Conservation (phyloP, 2,888 invertebrate species). For the Dicyrtoma fusca region DNA sequence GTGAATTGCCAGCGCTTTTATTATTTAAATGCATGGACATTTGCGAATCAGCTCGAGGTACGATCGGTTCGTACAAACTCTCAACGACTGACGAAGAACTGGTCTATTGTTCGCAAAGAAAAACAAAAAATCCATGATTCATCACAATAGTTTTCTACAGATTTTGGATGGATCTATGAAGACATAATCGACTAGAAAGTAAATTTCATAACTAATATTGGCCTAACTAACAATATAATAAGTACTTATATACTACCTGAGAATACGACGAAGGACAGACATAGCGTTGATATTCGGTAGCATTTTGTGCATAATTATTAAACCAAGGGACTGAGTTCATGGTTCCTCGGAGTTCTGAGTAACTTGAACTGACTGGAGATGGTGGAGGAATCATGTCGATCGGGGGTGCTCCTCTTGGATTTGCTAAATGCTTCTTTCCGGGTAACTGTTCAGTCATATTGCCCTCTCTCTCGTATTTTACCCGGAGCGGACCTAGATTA, state of each 20-base stretch:
- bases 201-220: neutral
- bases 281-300: conserved; percentile 51
- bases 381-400: conserved; percentile 81
- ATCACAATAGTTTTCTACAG: neutral
- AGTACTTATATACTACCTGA: conserved; percentile 47
- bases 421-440: conserved; percentile 28
- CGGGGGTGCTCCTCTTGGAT: conserved; percentile 59
- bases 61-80: conserved; percentile 54
- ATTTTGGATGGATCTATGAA: neutral
- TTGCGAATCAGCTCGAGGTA: conserved; percentile 54
- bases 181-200: neutral
- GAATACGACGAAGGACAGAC: conserved; percentile 54
- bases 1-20: conserved; percentile 46
- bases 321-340: conserved; percentile 68
- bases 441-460: conserved; percentile 30
- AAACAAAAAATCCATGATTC: neutral
- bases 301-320: conserved; percentile 49
- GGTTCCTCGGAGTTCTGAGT: conserved; percentile 81
- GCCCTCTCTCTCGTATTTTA: neutral
- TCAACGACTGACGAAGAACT: conserved; percentile 50
- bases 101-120: conserved; percentile 36
- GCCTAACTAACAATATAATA: neutral
- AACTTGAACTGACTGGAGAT: conserved; percentile 87
- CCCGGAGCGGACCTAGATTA: too few species aligned
- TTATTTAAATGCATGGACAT: conserved; percentile 42